Percentiles rank a stretch among this genome's conserved stretches.
Evolutionary conservation across 1,140 invertebrate species (phyloP).

Genomic region (Trinorchestia longiramus): DNA sequence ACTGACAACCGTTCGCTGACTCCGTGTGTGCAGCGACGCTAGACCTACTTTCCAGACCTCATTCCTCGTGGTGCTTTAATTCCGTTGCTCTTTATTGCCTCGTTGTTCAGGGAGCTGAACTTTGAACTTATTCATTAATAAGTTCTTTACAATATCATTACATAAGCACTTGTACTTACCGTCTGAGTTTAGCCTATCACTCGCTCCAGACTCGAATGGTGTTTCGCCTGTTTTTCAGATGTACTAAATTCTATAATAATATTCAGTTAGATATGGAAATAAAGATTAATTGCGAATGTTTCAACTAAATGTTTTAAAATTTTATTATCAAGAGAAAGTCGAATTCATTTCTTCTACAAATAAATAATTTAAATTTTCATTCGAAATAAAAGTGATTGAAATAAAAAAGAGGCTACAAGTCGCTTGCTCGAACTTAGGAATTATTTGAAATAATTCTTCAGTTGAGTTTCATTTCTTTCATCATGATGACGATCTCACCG

Average conservation of each 20-base stretch:
- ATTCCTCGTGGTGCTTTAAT: neutral
- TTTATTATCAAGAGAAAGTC: too few species aligned
- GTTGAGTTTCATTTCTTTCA: neutral
- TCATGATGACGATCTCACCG: neutral
- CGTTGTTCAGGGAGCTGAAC: neutral
- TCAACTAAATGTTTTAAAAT: neutral
- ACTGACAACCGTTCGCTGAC: neutral
- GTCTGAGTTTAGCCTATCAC: neutral
- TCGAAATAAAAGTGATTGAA: too few species aligned
- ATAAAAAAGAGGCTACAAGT: neutral
- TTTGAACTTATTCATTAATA: too few species aligned
- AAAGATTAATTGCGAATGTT: neutral
- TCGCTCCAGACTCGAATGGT: neutral
- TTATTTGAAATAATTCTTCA: neutral
- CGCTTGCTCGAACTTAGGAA: neutral
- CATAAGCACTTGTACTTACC: neutral
- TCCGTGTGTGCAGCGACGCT: neutral
- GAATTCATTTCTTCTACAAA: too few species aligned
- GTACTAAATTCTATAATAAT: neutral
- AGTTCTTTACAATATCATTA: too few species aligned
- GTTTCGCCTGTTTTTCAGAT: neutral
- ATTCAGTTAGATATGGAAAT: neutral
- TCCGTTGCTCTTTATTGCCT: neutral
- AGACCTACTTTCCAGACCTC: neutral
- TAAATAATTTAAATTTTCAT: too few species aligned